Evolutionary conservation across 1,140 invertebrate genomes (phyloP).

Genomic region (Vollenhovia emeryi): DNA sequence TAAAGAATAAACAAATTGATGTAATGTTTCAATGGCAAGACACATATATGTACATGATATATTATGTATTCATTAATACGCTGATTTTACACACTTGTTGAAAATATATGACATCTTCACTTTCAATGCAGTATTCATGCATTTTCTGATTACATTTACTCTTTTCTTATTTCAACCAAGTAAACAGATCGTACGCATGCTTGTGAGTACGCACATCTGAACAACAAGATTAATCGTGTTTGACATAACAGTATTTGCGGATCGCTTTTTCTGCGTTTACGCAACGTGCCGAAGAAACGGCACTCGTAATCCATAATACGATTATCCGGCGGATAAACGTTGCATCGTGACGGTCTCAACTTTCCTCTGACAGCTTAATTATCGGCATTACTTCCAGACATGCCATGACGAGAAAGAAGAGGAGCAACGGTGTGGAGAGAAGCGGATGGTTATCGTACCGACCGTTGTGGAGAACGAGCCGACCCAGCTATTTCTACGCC

Average conservation of each 20-base stretch:
- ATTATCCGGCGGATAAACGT: conserved; percentile 27
- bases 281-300: neutral
- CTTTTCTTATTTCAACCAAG: neutral
- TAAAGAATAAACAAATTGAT: neutral
- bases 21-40: neutral
- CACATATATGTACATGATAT: no score
- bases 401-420: conserved; percentile 65
- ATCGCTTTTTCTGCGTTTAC: conserved; percentile 1
- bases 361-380: conserved; percentile 46
- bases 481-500: conserved; percentile 19
- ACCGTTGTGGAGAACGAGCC: neutral
- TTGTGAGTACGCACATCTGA: neutral
- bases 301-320: conserved; percentile 18
- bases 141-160: neutral
- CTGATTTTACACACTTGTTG: neutral
- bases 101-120: neutral
- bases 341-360: conserved; percentile 5
- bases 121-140: neutral
- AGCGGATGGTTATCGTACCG: neutral
- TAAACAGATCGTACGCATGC: no score
- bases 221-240: neutral
- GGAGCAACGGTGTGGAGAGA: conserved; percentile 14
- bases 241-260: neutral
- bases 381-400: conserved; percentile 7
- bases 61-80: neutral